Base-by-base conservation (phyloP, 2,113 vertebrate genomes). In the Chloropsis hardwickii region DNA sequence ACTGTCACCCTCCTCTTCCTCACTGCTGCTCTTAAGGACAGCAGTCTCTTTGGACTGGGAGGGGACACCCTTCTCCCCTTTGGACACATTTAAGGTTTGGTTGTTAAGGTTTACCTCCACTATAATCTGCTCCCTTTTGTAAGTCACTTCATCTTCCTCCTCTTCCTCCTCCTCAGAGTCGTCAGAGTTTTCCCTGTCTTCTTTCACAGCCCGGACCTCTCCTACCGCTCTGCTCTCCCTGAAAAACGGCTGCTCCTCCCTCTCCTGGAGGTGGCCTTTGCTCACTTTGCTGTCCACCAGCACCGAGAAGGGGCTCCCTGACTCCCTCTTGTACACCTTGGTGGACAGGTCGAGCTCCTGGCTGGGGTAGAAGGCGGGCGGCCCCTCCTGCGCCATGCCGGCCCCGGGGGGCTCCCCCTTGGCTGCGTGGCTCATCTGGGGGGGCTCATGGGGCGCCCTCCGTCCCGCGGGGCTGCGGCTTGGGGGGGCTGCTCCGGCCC, bases 31-130 rank as follows among this genome's bases (percentile, higher is more conserved):
- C 95, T 99, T 99, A 44, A 99, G 98, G 40, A 98, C 97, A 97
- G 98, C 94, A 88, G 97, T 92, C 92, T 98, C 97, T 97, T 97
- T 98, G 92, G 98, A 98, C 87, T 98, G 98, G 83, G 98, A 98
- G 96, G 98, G 96, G 97, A 98, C 98, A 97, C 98, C 99, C 97
- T 98, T 99, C 86, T 99, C 99, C 86, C 99, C 99, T 97, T 99
- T 99, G 96, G 99, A 99, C 10, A 99, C 99, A 79, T 99, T 99
- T 97, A 99, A 98, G 8, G 99, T 99, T 98, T 99, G 99, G 98
- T 99, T 99, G 98, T 99, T 99, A 97, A 99, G 98, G 98, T 99
- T 99, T 89, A 99, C 99, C 98, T 99, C 99, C 50, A 99, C 99
- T 90, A 99, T 99, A 96, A 99, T 99, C 98, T 99, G 99, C 97